Evolutionary conservation across 2,888 invertebrate species (phyloP).

Genomic region (Calliphora vomitoria): DNA sequence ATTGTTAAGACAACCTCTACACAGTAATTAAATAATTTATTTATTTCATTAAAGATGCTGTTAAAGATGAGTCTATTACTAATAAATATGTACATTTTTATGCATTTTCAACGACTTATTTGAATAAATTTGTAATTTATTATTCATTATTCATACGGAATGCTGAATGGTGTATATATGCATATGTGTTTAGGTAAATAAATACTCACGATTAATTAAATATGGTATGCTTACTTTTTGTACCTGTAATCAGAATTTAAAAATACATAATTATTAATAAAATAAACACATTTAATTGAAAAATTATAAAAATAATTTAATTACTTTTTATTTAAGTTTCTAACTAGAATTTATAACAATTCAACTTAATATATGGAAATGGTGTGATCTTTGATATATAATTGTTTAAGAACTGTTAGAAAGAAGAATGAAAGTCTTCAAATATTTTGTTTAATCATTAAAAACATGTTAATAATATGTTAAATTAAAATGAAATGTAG

Average conservation of each 20-base stretch:
- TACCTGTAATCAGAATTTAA: slow-evolving; percentile 8
- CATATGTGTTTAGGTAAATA: neutral
- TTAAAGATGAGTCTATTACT: slow-evolving; percentile 3
- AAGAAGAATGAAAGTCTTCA: too few relatives aligned
- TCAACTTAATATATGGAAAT: too few relatives aligned
- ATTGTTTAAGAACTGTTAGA: too few relatives aligned
- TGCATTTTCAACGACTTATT: slow-evolving; percentile 2
- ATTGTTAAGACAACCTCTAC: slow-evolving; percentile 8
- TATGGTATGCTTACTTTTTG: slow-evolving; percentile 10
- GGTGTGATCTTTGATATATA: too few relatives aligned
- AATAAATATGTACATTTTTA: slow-evolving; percentile 2
- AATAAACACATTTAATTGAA: neutral
- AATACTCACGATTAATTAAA: slow-evolving; percentile 29
- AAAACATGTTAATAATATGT: too few relatives aligned
- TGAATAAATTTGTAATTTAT: slow-evolving; percentile 21
- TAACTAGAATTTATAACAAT: too few relatives aligned
- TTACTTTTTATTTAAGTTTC: too few relatives aligned
- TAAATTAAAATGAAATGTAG: too few relatives aligned
- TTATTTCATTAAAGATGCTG: slow-evolving; percentile 10
- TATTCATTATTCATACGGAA: slow-evolving; percentile 16
- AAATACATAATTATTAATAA: neutral
- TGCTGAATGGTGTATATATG: neutral
- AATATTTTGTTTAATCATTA: too few relatives aligned
- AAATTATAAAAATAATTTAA: too few relatives aligned
- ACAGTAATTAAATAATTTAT: slow-evolving; percentile 18